These are phyloP conservation scores for Pemphigus obesinymphae DNA, from an alignment of 1,140 invertebrate species.

Conservation along the genomic window DNA sequence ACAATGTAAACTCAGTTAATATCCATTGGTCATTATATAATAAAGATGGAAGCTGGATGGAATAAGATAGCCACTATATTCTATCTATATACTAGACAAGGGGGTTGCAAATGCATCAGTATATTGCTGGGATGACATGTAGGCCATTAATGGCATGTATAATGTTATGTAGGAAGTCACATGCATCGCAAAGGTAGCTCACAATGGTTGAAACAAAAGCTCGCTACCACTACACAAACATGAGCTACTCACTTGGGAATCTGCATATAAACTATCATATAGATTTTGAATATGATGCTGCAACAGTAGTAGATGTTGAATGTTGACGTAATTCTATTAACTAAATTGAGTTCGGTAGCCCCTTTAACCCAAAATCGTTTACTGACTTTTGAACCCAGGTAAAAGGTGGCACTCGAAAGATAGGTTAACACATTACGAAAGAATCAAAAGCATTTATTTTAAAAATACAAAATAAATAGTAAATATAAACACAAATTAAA, in stretches of 20 bases:
- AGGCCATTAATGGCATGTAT: constrained; percentile 24
- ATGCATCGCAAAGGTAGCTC: neutral
- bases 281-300: neutral
- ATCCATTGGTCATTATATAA: neutral
- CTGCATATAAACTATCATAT: constrained; percentile 12
- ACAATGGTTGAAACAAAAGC: constrained; percentile 28
- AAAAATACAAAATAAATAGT: too few species aligned
- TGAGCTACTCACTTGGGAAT: neutral
- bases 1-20: neutral
- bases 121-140: neutral
- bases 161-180: neutral
- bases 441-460: too few species aligned
- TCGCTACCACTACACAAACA: neutral
- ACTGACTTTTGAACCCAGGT: neutral
- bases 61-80: neutral
- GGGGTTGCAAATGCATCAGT: neutral
- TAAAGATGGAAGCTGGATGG: neutral
- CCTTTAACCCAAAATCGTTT: constrained; percentile 10
- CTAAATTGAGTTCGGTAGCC: constrained; percentile 17
- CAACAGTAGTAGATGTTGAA: neutral
- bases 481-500: too few species aligned
- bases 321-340: constrained; percentile 39
- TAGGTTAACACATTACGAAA: neutral
- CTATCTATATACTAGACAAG: neutral
- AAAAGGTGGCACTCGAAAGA: neutral